Conservation (phyloP, 2,888 invertebrate genomes). For the Scelioninae gen. 2 region DNA sequence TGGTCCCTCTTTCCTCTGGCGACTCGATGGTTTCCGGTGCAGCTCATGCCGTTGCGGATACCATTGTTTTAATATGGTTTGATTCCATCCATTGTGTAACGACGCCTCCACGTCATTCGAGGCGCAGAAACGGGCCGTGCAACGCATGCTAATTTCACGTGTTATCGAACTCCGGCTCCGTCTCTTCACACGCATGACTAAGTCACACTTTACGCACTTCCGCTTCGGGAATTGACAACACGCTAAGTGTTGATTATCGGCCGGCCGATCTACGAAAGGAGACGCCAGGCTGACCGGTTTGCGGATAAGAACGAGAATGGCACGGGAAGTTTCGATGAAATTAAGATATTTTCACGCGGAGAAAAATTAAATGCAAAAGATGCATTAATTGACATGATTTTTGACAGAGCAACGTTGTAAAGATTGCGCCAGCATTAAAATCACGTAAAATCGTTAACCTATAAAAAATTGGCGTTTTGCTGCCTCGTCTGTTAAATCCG, state of each 20-base stretch:
- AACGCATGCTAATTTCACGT: slow-evolving; percentile 69
- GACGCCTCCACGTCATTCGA: slow-evolving; percentile 68
- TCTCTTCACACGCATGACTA: slow-evolving; percentile 66
- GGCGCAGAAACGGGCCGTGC: slow-evolving; percentile 59
- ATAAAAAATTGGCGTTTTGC: too few species aligned
- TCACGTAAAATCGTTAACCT: too few species aligned
- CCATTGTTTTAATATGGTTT: slow-evolving; percentile 73
- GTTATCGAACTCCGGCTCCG: slow-evolving; percentile 67
- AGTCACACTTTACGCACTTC: slow-evolving; percentile 62
- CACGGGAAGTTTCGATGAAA: too few species aligned
- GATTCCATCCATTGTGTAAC: slow-evolving; percentile 70
- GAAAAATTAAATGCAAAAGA: too few species aligned
- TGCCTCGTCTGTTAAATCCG: too few species aligned
- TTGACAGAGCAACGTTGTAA: too few species aligned
- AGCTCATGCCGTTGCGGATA: slow-evolving; percentile 61
- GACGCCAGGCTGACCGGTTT: too few species aligned
- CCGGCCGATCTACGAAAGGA: too few species aligned
- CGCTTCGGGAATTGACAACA: slow-evolving; percentile 52
- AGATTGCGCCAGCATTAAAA: too few species aligned
- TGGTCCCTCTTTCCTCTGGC: slow-evolving; percentile 62
- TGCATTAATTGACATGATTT: too few species aligned
- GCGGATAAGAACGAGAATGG: too few species aligned
- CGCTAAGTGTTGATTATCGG: slow-evolving; percentile 9
- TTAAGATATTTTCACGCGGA: too few species aligned
- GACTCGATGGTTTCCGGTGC: slow-evolving; percentile 62